Conservation (phyloP, 35 echinoderm and acorn worm species). For the Nesometra sesokonis region DNA sequence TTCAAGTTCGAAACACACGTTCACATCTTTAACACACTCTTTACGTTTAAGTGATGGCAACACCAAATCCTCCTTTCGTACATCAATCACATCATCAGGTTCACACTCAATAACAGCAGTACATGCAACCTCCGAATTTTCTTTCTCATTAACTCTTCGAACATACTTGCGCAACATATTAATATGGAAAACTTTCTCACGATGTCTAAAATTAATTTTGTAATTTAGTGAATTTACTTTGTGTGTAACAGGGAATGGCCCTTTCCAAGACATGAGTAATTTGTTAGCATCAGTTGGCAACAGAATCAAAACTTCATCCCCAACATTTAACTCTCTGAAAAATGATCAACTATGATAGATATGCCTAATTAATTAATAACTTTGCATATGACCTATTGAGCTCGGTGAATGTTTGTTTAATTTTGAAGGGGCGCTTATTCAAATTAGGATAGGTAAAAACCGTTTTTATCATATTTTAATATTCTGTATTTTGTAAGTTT, state of each 20-base stretch:
- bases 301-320: conserved; percentile 36
- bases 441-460: too few species aligned
- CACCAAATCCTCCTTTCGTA: neutral
- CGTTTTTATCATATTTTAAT: too few species aligned
- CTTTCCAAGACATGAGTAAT: conserved; percentile 29
- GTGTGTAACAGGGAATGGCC: neutral
- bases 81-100: neutral
- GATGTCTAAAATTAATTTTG: conserved; percentile 9
- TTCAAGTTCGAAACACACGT: neutral
- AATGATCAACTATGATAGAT: too few species aligned
- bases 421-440: too few species aligned
- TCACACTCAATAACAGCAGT: neutral
- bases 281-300: conserved; percentile 14
- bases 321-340: conserved; percentile 17
- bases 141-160: neutral
- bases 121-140: neutral
- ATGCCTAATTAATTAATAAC: too few species aligned
- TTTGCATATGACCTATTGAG: too few species aligned
- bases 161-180: conserved; percentile 25
- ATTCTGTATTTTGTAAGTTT: too few species aligned
- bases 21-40: neutral
- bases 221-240: conserved; percentile 16
- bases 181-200: conserved; percentile 25
- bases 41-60: neutral
- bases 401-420: too few species aligned